Percentiles rank a stretch among this genome's conserved stretches.
Evolutionary conservation across 1,140 invertebrate genomes (phyloP).

Genomic region (Epicauta chinensis): DNA sequence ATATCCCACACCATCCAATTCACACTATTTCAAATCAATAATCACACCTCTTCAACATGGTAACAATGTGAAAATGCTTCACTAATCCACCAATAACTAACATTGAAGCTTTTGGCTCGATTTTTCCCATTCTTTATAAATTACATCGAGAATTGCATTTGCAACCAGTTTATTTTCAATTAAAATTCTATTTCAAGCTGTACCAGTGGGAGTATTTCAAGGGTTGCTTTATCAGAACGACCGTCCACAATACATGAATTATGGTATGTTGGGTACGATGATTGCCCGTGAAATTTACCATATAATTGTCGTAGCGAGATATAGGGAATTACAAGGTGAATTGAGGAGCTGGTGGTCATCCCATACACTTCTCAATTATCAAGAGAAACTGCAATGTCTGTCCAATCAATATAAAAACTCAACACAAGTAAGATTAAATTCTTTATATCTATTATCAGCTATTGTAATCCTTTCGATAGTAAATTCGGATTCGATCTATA

Average conservation of each 20-base stretch:
- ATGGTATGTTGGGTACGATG: slow-evolving; percentile 85
- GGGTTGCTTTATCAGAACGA: slow-evolving; percentile 79
- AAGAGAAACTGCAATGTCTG: slow-evolving; percentile 29
- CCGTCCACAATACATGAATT: slow-evolving; percentile 85
- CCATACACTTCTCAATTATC: slow-evolving; percentile 25
- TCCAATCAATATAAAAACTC: slow-evolving; percentile 23
- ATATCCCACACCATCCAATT: too few species aligned
- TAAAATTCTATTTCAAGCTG: slow-evolving; percentile 49
- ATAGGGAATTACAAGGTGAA: slow-evolving; percentile 11
- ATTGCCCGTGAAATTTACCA: slow-evolving; percentile 94
- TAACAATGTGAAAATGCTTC: too few species aligned
- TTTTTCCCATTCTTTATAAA: too few species aligned
- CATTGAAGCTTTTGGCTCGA: too few species aligned
- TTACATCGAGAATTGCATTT: too few species aligned
- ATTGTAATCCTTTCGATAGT: not conserved
- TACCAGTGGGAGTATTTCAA: slow-evolving; percentile 87
- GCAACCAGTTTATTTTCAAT: too few species aligned
- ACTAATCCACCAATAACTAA: too few species aligned
- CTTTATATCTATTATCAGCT: not conserved
- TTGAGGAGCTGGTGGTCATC: slow-evolving; percentile 28
- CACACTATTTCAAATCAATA: too few species aligned
- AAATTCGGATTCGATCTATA: not conserved
- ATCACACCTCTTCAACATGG: too few species aligned
- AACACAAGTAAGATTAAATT: not conserved
- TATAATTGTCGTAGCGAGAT: slow-evolving; percentile 30